These are phyloP conservation scores for Hormaphis cornu DNA, from an alignment of 1,140 invertebrate species.

Conservation along the genomic window DNA sequence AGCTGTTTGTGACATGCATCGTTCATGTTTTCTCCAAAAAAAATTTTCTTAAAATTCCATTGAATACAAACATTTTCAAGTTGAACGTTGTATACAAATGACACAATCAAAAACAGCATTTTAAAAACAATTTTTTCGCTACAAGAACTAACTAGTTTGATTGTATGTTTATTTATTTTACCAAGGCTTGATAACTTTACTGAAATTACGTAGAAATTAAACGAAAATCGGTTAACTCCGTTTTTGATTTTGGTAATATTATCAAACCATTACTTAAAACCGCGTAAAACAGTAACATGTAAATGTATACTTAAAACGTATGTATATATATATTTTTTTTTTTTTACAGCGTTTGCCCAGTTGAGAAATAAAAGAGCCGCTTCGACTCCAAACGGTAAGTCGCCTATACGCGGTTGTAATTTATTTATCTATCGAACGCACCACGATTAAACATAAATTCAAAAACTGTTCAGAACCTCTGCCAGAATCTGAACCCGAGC, in stretches of 20 bases:
- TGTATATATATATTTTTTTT: neutral
- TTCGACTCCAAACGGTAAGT: constrained; percentile 43
- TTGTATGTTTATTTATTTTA: too few species aligned
- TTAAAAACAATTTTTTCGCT: neutral
- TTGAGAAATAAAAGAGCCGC: constrained; percentile 37
- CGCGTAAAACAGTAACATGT: neutral
- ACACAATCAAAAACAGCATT: neutral
- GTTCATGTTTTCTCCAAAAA: too few species aligned
- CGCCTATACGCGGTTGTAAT: neutral
- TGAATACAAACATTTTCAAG: too few species aligned
- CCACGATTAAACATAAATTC: neutral
- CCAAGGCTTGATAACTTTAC: too few species aligned
- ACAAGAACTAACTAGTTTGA: too few species aligned
- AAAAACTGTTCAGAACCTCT: constrained; percentile 43
- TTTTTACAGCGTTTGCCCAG: constrained; percentile 3
- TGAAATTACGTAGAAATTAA: too few species aligned
- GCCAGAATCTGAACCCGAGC: constrained; percentile 42
- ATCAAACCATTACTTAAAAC: too few species aligned
- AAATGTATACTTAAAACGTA: neutral
- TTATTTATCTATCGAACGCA: neutral
- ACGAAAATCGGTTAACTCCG: too few species aligned
- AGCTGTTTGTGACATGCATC: too few species aligned
- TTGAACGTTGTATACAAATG: neutral
- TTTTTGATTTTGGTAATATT: too few species aligned
- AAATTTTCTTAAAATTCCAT: too few species aligned